These are phyloP conservation scores for Strongylocentrotus purpuratus DNA, from an alignment of 35 echinoderm and acorn worm genomes.

Conservation along the genomic window DNA sequence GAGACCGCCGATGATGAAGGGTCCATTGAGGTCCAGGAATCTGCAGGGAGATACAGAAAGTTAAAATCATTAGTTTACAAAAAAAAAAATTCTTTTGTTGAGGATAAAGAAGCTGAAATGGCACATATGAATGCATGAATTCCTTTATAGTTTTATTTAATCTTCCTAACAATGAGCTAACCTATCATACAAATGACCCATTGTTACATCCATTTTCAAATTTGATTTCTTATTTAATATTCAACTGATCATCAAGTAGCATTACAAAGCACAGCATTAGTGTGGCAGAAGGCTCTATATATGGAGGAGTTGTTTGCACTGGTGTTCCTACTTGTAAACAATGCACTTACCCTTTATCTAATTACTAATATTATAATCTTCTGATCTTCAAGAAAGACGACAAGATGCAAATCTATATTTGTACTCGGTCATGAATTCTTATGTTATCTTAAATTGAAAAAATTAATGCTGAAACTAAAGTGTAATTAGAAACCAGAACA, in stretches of 20 bases:
- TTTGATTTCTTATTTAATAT: background rate
- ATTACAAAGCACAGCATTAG: no score
- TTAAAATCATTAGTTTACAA: background rate
- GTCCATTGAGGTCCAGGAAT: conserved; percentile 82
- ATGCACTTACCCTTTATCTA: background rate
- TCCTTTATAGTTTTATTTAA: background rate
- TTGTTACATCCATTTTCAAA: background rate
- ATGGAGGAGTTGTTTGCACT: background rate
- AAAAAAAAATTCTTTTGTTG: no score
- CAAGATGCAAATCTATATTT: background rate
- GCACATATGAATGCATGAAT: background rate
- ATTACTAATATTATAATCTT: background rate
- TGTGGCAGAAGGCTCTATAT: no score
- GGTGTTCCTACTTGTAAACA: background rate
- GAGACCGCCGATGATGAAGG: conserved; percentile 87
- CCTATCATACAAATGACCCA: background rate
- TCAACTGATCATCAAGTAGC: no score
- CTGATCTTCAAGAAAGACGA: background rate
- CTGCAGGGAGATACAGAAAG: conserved; percentile 28
- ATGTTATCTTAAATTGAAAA: background rate
- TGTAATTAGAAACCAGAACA: background rate
- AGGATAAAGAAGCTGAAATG: background rate
- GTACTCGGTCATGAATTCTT: background rate
- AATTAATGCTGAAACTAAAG: no score
- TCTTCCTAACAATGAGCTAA: background rate